Percentiles rank a stretch among this genome's conserved stretches.
phyloP scores from a whole-genome alignment of 1,140 invertebrate species.

The Drosophila erecta region DNA sequence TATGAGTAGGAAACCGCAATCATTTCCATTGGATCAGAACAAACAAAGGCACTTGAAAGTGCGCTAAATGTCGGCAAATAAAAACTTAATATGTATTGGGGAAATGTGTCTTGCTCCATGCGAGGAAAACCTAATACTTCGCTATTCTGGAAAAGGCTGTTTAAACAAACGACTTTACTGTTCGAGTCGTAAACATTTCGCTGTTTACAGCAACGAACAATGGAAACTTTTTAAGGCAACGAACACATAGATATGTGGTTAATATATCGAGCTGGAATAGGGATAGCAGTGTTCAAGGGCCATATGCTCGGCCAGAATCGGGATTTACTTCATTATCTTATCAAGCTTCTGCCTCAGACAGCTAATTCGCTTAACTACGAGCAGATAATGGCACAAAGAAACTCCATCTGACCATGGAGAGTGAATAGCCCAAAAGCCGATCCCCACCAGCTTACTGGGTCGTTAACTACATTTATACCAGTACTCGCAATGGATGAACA shows the following conservation, averaged over 20 bases:
- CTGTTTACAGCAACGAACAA: constrained; percentile 8
- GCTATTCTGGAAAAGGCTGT: constrained; percentile 2
- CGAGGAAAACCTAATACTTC: neutral
- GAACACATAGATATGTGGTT: neutral
- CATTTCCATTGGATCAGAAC: neutral
- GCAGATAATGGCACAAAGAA: constrained; percentile 29
- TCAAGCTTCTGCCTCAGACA: constrained; percentile 11
- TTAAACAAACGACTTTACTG: constrained; percentile 25
- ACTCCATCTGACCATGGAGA: neutral
- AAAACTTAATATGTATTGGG: neutral
- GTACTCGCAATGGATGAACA: neutral
- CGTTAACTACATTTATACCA: neutral
- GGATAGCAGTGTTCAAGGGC: constrained; percentile 2
- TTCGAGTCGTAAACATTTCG: constrained; percentile 15
- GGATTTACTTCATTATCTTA: constrained; percentile 30
- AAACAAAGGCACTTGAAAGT: constrained; percentile 1
- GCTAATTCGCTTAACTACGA: constrained; percentile 37
- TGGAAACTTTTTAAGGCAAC: constrained; percentile 22
- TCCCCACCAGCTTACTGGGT: constrained; percentile 6
- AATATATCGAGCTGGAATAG: constrained; percentile 5
- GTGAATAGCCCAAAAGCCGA: constrained; percentile 4
- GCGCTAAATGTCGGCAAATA: neutral
- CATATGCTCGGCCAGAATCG: constrained; percentile 5
- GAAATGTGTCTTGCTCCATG: neutral
- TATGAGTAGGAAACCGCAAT: neutral